Evolutionary conservation across 1,140 invertebrate species (phyloP).

Genomic region (Microplitis mediator): DNA sequence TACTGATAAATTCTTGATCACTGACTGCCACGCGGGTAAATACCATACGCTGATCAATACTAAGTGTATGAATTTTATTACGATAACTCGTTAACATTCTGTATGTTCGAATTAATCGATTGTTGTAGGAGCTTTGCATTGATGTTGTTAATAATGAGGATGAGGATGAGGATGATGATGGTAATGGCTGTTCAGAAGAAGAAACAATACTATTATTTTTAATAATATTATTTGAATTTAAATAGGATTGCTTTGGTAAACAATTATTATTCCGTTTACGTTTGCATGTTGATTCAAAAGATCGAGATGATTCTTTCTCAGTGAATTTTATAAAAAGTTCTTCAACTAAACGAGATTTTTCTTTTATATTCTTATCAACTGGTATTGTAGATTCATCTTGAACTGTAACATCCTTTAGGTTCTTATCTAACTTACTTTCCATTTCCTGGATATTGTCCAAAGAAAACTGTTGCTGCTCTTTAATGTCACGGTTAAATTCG

Average conservation of each 20-base stretch:
- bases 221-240: not conserved
- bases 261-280: not conserved
- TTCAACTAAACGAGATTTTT: not conserved
- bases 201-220: not conserved
- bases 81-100: not conserved
- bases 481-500: not conserved
- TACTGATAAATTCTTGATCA: not conserved
- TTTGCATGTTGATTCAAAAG: not conserved
- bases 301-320: not conserved
- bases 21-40: constrained; percentile 1
- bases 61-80: constrained; percentile 1
- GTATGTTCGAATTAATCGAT: not conserved
- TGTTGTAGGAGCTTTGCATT: not conserved
- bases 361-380: not conserved
- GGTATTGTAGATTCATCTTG: not conserved
- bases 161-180: too few species aligned
- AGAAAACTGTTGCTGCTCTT: not conserved
- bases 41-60: constrained; percentile 1
- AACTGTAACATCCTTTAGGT: not conserved
- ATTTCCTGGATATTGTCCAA: not conserved
- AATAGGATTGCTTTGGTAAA: not conserved
- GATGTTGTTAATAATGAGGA: too few species aligned
- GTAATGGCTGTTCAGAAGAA: not conserved
- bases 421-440: not conserved
- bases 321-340: not conserved